These are phyloP conservation scores for Trichonephila clavipes DNA, from an alignment of 1,140 invertebrate species.

Conservation along the genomic window DNA sequence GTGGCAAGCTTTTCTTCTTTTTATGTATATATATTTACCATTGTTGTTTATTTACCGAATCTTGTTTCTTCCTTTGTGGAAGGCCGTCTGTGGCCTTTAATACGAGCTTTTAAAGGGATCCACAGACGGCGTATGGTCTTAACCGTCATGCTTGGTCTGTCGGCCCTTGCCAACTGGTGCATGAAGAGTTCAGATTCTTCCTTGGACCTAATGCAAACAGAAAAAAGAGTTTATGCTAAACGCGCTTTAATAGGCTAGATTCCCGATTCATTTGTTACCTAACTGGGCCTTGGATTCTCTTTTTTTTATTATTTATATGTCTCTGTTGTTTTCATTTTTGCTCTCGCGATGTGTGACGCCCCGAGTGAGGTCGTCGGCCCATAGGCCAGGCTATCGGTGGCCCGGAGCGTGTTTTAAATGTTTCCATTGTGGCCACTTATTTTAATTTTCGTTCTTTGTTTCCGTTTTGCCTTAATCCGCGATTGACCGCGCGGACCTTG, in stretches of 20 bases:
- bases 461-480: constrained; percentile 26
- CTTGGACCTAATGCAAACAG: not conserved
- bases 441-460: constrained; percentile 34
- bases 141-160: constrained; percentile 42
- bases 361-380: not conserved
- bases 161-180: constrained; percentile 62
- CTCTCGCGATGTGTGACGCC: constrained; percentile 33
- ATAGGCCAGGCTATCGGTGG: not conserved
- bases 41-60: not conserved
- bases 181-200: constrained; percentile 66
- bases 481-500: constrained; percentile 16
- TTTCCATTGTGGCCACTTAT: constrained; percentile 26
- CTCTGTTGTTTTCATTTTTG: constrained; percentile 16
- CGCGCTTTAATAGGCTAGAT: constrained; percentile 41
- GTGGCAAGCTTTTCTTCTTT: too few species aligned
- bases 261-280: constrained; percentile 61
- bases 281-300: constrained; percentile 23
- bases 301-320: constrained; percentile 43
- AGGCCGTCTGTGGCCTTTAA: constrained; percentile 26
- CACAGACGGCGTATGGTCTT: constrained; percentile 22
- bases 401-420: constrained; percentile 30
- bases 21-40: too few species aligned
- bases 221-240: constrained; percentile 69
- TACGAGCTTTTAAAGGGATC: not conserved
- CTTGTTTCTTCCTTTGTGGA: constrained; percentile 1